A percentile compares a stretch with the other conserved stretches of the same genome.
Conservation (phyloP, 1,140 invertebrate genomes). For the Heliothis subflexa region DNA sequence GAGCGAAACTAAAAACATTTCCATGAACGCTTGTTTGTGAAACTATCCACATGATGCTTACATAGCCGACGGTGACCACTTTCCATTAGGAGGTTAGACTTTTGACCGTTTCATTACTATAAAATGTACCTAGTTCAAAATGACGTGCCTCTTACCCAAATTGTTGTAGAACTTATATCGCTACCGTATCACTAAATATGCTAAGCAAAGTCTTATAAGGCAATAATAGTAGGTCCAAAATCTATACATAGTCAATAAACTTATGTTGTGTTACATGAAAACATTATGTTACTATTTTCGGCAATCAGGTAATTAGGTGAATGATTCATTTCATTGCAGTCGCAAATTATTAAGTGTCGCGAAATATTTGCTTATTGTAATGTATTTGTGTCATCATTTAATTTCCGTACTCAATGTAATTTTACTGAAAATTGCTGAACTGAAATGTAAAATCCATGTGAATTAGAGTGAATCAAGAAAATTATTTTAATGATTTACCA, state of each 20-base stretch:
- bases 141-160: too few relatives aligned
- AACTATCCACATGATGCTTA: too few relatives aligned
- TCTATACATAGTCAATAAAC: not conserved
- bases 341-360: not conserved
- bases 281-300: not conserved
- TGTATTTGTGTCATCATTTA: not conserved
- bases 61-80: too few relatives aligned
- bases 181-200: not conserved
- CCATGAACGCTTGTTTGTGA: not conserved
- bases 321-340: not conserved
- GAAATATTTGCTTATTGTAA: slow-evolving; percentile 2
- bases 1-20: not conserved
- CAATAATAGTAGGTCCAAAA: too few relatives aligned
- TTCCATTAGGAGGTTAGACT: too few relatives aligned
- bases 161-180: not conserved
- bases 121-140: too few relatives aligned
- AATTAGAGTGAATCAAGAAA: too few relatives aligned
- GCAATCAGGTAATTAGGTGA: not conserved
- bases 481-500: too few relatives aligned
- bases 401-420: too few relatives aligned
- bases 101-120: too few relatives aligned
- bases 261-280: not conserved
- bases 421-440: not conserved
- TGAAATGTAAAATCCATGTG: too few relatives aligned
- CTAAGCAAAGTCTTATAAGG: not conserved